These are phyloP conservation scores for Leptopilina boulardi DNA, from an alignment of 1,140 invertebrate genomes.

Conservation along the genomic window DNA sequence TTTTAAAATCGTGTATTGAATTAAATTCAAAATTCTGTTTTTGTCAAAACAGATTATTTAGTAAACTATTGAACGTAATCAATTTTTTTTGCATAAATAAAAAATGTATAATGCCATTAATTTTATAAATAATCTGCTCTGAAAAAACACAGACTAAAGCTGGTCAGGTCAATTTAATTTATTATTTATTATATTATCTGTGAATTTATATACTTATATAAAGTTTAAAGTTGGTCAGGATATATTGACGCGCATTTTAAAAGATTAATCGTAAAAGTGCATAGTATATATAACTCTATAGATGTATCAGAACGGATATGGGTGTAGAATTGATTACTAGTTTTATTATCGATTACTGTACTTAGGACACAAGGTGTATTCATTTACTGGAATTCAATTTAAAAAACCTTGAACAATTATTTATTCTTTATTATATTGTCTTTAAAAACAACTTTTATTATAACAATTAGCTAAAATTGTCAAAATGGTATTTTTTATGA, in stretches of 20 bases:
- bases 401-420: background rate
- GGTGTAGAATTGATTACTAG: constrained; percentile 13
- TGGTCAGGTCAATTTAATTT: constrained; percentile 6
- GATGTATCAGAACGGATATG: constrained; percentile 13
- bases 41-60: too few relatives aligned
- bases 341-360: constrained; percentile 5
- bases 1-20: too few relatives aligned
- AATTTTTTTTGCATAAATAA: too few relatives aligned
- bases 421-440: too few relatives aligned
- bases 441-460: too few relatives aligned
- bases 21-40: too few relatives aligned
- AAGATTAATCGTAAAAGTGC: background rate
- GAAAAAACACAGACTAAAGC: background rate
- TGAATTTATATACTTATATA: background rate
- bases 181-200: constrained; percentile 16
- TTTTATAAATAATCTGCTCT: constrained; percentile 11
- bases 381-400: background rate
- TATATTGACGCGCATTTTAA: constrained; percentile 13
- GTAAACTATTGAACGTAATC: too few relatives aligned
- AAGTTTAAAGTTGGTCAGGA: background rate
- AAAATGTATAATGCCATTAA: too few relatives aligned
- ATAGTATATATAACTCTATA: background rate
- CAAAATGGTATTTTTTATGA: too few relatives aligned
- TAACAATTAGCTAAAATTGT: too few relatives aligned
- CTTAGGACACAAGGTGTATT: background rate